Evolutionary conservation across 2,797 vertebrate species (phyloP).

Genomic region (Rhadinocentrus ornatus): DNA sequence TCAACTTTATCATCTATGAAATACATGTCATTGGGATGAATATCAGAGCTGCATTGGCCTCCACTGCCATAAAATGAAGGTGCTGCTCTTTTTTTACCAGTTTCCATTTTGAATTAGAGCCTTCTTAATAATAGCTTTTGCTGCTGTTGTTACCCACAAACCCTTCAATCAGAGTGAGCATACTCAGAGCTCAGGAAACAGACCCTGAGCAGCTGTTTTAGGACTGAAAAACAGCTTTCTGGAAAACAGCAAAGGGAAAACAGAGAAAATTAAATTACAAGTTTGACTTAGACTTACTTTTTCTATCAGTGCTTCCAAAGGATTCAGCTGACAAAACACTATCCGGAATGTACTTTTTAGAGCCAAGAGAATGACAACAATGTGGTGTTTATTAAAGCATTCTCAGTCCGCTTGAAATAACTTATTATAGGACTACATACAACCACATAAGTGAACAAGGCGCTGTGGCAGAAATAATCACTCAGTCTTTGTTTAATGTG

Average conservation of each 20-base stretch:
- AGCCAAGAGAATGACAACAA: background rate
- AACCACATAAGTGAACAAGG: background rate
- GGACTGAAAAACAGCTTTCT: background rate
- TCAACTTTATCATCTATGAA: background rate
- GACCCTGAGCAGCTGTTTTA: background rate
- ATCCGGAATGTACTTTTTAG: background rate
- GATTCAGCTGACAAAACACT: background rate
- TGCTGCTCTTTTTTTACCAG: background rate
- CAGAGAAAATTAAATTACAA: background rate
- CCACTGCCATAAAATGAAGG: background rate
- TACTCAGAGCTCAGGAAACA: background rate
- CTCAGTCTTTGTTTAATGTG: background rate
- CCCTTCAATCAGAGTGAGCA: background rate
- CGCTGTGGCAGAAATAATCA: background rate
- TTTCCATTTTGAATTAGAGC: background rate
- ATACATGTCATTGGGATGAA: background rate
- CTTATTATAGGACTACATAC: background rate
- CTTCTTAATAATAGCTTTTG: background rate
- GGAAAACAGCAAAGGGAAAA: background rate
- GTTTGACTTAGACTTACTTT: background rate
- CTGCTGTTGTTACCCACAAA: background rate
- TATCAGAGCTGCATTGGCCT: background rate
- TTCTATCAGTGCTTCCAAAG: background rate
- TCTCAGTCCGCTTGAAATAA: background rate
- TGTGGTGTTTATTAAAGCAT: background rate